Base-by-base conservation (phyloP, 2,113 vertebrate genomes). In the Xyliphius kryptos region DNA sequence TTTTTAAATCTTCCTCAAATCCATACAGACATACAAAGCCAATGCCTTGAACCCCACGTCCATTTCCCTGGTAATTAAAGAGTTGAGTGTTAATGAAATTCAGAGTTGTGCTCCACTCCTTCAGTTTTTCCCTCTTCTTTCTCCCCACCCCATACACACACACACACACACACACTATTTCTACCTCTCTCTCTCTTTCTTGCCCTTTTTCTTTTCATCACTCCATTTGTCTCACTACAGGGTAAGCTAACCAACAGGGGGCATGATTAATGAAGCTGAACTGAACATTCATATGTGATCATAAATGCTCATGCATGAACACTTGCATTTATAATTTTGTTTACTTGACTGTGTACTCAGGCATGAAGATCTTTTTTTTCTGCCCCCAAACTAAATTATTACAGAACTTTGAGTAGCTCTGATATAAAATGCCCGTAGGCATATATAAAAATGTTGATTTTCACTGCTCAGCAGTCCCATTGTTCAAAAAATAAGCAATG, bases 31-130 rank as follows among this genome's bases (percentile, higher is more conserved):
- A 49, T 51, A 15, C 61, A 40, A 50, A 44, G 43, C 44, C 57
- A 62, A 32, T 50, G 52, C 46, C 64, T 60, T 22, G 21, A 50
- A 64, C 8, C 38, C 46, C 51, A 59, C 38, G 40, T 61, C 21
- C 61, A 54, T 44, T 58, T 67, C 49, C 41, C 21, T 47, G 37
- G 59, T 74, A 70, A 70, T 70, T 74, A 68, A 70, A 63, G 66
- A 70, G 20, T 26, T 51, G 44, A 52, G 59, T 43, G 38, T 62
- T 74, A 67, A 69, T 70, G 66, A 70, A 70, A 67, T 43, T 17
- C 14, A 58, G 22, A 59, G 55, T 56, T 38, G 16, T 64, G 54
- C 19, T 63, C 46, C 44, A 56, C 60, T 50, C 55, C 56, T 54
- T 54, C 55, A 40, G 66, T 63, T 56, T 44, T 51, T 5, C 21